Percentiles rank a stretch among this genome's conserved stretches.
phyloP scores from a whole-genome alignment of 2,797 vertebrate genomes.

The Malurus leucopterus region DNA sequence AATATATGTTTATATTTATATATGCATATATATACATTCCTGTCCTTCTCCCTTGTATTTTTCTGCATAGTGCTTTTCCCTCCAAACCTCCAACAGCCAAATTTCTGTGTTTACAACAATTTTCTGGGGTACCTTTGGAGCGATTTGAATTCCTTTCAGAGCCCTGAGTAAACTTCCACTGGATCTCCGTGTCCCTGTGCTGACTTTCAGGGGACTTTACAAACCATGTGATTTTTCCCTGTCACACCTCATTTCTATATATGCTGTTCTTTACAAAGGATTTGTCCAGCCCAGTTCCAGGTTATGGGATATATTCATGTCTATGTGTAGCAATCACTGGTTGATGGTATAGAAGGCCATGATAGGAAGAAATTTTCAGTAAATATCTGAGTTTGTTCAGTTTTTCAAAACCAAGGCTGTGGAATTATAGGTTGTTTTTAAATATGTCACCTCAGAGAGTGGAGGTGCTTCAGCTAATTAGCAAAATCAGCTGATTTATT shows the following conservation, averaged over 20 bases:
- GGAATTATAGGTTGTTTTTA: fast-evolving
- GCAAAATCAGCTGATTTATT: background rate
- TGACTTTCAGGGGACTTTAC: background rate
- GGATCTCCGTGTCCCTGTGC: background rate
- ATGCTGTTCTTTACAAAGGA: background rate
- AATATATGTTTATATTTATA: too few relatives aligned
- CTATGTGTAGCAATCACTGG: background rate
- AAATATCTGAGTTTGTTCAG: background rate
- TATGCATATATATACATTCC: background rate
- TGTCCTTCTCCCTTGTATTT: background rate
- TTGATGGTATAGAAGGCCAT: background rate
- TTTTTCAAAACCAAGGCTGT: background rate
- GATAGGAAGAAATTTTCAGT: background rate
- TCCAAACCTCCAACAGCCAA: background rate
- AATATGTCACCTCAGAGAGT: background rate
- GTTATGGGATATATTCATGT: background rate
- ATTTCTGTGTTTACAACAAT: background rate
- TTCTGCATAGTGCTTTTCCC: background rate
- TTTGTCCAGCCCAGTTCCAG: background rate
- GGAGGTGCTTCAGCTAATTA: background rate
- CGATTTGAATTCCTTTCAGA: background rate
- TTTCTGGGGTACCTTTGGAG: background rate
- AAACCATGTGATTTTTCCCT: background rate
- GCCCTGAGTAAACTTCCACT: background rate
- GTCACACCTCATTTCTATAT: background rate